Conservation (phyloP, 2,113 vertebrate species). For the Pseudonaja textilis region DNA sequence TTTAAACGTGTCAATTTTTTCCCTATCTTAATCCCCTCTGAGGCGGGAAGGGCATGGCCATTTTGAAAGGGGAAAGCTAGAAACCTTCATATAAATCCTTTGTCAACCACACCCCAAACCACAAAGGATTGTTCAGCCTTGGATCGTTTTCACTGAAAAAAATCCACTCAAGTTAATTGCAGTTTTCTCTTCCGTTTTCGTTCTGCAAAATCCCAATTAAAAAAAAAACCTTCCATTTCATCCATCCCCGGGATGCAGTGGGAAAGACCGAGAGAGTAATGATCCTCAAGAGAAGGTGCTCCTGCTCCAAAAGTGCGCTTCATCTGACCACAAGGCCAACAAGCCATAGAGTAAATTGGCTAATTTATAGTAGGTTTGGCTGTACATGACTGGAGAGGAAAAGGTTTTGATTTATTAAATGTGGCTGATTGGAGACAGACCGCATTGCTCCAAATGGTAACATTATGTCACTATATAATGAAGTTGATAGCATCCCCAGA, state of each 20-base stretch:
- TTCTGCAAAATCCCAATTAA: not conserved
- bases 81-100: not conserved
- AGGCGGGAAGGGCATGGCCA: not conserved
- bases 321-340: not conserved
- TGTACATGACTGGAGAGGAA: not conserved
- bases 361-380: not conserved
- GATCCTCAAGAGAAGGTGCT: not conserved
- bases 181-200: not conserved
- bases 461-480: not conserved
- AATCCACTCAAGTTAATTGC: not conserved
- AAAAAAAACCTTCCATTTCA: not conserved
- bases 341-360: not conserved
- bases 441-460: not conserved
- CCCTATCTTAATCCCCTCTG: not conserved
- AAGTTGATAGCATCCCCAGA: not conserved
- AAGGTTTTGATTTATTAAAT: slow-evolving; percentile 22
- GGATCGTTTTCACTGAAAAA: not conserved
- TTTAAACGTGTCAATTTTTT: not conserved
- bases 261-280: not conserved
- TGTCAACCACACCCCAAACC: not conserved
- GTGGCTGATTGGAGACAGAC: not conserved
- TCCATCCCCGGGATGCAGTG: not conserved
- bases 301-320: not conserved
- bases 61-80: not conserved
- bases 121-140: not conserved